phyloP scores from a whole-genome alignment of 2,113 vertebrate species.

The Natator depressus region DNA sequence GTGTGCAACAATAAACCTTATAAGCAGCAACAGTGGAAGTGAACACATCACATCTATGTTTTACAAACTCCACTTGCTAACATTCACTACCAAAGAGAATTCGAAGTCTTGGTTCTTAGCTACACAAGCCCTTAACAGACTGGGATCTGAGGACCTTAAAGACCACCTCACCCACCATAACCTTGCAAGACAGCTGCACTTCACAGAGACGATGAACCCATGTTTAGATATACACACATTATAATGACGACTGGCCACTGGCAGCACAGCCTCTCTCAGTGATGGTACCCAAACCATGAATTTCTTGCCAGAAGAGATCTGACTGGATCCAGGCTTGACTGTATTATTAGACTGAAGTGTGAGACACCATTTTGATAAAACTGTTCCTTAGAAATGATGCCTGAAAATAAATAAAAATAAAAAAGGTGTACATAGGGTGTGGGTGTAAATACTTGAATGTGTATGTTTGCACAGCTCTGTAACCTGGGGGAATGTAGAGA shows the following conservation, averaged over 20 bases:
- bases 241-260: background rate
- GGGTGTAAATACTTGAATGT: background rate
- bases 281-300: background rate
- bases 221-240: background rate
- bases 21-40: background rate
- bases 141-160: background rate
- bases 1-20: background rate
- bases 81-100: background rate
- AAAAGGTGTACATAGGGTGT: background rate
- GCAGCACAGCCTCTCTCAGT: background rate
- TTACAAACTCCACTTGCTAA: background rate
- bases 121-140: background rate
- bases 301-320: background rate
- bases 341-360: fast-evolving
- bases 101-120: background rate
- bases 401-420: background rate
- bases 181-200: background rate
- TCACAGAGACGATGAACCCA: fast-evolving
- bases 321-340: background rate
- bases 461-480: background rate
- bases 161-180: background rate
- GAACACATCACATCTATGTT: background rate
- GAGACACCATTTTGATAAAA: background rate
- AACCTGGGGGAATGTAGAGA: background rate
- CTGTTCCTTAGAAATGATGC: constrained; percentile 34